phyloP scores from a whole-genome alignment of 2,888 invertebrate genomes.

The Gasteruption jaculator region DNA sequence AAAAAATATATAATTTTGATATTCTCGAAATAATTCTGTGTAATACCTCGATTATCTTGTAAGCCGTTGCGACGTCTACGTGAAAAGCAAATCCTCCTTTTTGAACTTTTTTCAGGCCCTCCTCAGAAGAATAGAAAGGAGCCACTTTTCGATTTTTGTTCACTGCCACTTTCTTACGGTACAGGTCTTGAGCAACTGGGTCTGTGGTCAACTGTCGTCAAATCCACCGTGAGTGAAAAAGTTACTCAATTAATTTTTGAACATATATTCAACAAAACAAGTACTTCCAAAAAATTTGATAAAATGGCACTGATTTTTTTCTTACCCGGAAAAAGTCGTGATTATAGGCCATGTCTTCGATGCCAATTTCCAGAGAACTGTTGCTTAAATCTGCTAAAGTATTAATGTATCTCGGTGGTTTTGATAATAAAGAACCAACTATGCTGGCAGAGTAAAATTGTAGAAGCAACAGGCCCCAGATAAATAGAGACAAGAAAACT shows the following conservation, averaged over 20 bases:
- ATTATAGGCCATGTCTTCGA: conserved; percentile 43
- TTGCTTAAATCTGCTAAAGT: conserved; percentile 38
- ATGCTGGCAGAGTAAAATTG: conserved; percentile 49
- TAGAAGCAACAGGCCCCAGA: conserved; percentile 42
- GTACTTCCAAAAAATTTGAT: no score
- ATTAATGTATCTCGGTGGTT: conserved; percentile 41
- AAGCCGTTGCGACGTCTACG: conserved; percentile 64
- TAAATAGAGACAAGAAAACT: conserved; percentile 37
- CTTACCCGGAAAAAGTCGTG: conserved; percentile 40
- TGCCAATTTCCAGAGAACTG: conserved; percentile 39
- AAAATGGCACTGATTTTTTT: no score
- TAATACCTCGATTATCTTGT: conserved; percentile 59
- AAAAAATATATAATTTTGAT: conserved; percentile 1
- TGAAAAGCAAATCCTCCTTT: conserved; percentile 68
- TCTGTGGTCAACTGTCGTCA: conserved; percentile 69
- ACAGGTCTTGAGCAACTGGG: conserved; percentile 58
- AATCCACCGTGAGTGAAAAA: no score
- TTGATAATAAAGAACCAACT: conserved; percentile 42
- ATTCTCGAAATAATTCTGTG: not conserved
- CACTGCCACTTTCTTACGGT: conserved; percentile 56
- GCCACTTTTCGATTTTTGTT: conserved; percentile 28
- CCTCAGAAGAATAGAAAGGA: conserved; percentile 49
- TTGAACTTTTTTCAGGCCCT: conserved; percentile 60
- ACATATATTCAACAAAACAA: no score
- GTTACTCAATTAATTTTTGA: no score